Evolutionary conservation across 2,113 vertebrate species (phyloP), one percentile per base, ranked within the genome.

Genomic region (Oxygymnocypris stewartii): DNA sequence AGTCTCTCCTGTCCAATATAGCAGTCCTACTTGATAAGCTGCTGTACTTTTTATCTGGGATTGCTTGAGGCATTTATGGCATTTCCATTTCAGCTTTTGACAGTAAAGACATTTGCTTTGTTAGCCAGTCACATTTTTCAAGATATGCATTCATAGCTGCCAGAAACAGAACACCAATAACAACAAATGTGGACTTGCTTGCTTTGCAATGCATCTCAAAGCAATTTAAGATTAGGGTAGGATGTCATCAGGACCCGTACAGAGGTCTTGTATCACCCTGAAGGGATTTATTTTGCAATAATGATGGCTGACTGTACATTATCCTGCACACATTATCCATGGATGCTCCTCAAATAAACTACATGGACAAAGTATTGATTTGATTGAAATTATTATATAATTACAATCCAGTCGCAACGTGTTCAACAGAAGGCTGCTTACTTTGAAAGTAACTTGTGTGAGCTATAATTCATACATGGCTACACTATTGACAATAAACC

Each of bases 21-120:
- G 20, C 44, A 37, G 20, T 78, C 47, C 47, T 78, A 20, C 13
- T 40, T 42, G 31, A 80, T 80, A 80, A 13, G 35, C 18, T 57
- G 49, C 67, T 74, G 5, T 74, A 74, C 14, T 16, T 74, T 74
- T 84, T 54, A 71, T 82, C n/a, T 67, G 51, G 44, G 71, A 71
- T 51, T 82, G 25, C 25, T 37, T 51, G 6, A 51, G 63, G 47
- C 6, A 6, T 51, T n/a, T 49, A 71, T 51, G 0, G 25, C 47
- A 71, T 82, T 51, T 71, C 61, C 7, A 82, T 82, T 71, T 71
- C 9, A 71, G 44, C 28, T 49, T 20, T 71, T 69, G 81, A 82
- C 81, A 49, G 28, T 69, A 47, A 80, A 80, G 14, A 82, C 8
- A 82, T 82, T 47, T 82, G 57, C 42, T 82, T 82, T 67, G n/a